Evolutionary conservation across 2,113 vertebrate genomes (phyloP), one percentile per base, ranked within the genome.

Genomic region (Pampusana beccarii): DNA sequence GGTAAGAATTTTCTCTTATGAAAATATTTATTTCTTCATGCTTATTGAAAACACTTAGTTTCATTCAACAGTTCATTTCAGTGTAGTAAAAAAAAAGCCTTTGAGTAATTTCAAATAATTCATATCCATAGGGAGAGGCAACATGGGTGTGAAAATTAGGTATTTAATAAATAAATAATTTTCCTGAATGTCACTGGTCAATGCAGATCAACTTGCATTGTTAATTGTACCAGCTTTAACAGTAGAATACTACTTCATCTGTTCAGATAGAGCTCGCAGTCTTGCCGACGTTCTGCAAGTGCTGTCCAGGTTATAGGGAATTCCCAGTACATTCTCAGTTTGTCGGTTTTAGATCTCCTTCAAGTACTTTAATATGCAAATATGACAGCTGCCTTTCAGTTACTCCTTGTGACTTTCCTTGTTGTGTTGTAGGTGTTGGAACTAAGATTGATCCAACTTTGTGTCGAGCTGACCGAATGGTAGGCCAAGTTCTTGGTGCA

Each of bases 401-500:
- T 87, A 40, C 51, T 88, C 64, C 74, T 38, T 53, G 83, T 56
- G 88, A 71, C 57, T 82, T 73, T 34, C 57, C 67, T 53, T 93
- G 23, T 80, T 96, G 92, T 82, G 8, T 64, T 86, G 81, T 70
- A 99, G 99, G 99, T 95, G 99, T 99, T 91, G 99, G 99, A 94
- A 99, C 99, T 3, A 99, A 99, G 97, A 99, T 99, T 46, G 99
- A 99, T 95, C 99, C 99, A 18, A 99, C 99, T 10, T 97, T 99
- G 94, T 99, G 99, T 97, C 98, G 99, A 36, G 99, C 99, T 24
- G 99, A 99, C 95, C 98, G 99, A 93, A 99, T 99, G 99, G 99
- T 99, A 33, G 99, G 99, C 15, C 99, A 99, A 87, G 99, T 99
- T 51, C 98, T 99, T 34, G 99, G 99, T 5, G 99, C 99, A 7